phyloP scores from a whole-genome alignment of 2,113 vertebrate genomes.

The Psittacula cyanocephala region DNA sequence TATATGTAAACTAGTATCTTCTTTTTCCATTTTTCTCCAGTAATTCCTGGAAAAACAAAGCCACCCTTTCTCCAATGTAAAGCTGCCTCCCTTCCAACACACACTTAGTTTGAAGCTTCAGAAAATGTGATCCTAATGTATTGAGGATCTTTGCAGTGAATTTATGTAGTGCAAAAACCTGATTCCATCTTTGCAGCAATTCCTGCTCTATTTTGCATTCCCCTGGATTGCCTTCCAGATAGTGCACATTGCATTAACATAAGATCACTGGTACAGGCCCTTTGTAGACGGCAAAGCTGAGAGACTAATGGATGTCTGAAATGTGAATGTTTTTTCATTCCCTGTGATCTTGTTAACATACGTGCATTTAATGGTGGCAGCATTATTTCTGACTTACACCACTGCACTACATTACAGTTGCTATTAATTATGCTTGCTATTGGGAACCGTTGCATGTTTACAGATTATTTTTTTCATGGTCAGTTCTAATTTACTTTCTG shows the following conservation, averaged over 20 bases:
- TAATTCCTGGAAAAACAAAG: not conserved
- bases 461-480: not conserved
- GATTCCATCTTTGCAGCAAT: not conserved
- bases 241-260: not conserved
- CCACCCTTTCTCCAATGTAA: not conserved
- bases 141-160: not conserved
- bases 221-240: not conserved
- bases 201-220: not conserved
- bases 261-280: not conserved
- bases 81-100: not conserved
- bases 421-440: slow-evolving; percentile 41
- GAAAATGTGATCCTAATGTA: not conserved
- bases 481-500: not conserved
- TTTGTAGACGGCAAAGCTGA: slow-evolving; percentile 34
- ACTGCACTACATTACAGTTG: slow-evolving; percentile 32
- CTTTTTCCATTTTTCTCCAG: not conserved
- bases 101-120: not conserved
- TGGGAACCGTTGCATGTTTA: not conserved
- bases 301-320: slow-evolving; percentile 54
- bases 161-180: slow-evolving; percentile 35
- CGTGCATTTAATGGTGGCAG: slow-evolving; percentile 33
- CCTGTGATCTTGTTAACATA: slow-evolving; percentile 59
- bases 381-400: slow-evolving; percentile 45
- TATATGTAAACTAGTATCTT: not conserved
- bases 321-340: slow-evolving; percentile 21